phyloP scores from a whole-genome alignment of 2,113 vertebrate species.

The Alligator mississippiensis region DNA sequence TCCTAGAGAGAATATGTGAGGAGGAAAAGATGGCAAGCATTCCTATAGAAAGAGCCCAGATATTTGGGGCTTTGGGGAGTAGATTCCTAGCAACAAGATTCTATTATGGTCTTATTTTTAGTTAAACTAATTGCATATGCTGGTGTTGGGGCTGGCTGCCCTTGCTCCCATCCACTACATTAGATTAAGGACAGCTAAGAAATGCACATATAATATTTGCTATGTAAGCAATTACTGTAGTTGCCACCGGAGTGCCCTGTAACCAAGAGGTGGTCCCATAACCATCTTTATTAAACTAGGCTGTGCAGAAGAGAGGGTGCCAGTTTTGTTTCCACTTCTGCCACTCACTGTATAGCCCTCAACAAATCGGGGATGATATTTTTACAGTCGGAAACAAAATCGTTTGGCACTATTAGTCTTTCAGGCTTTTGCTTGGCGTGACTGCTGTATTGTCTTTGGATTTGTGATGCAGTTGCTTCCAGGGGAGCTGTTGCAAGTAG shows the following conservation, averaged over 20 bases:
- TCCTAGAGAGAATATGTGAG: not conserved
- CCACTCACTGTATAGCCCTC: not conserved
- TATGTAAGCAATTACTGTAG: not conserved
- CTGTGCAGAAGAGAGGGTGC: not conserved
- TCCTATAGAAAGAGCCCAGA: no score
- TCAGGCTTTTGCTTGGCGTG: not conserved
- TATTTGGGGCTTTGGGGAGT: not conserved
- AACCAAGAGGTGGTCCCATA: not conserved
- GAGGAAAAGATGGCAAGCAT: accelerated
- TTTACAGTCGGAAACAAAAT: no score
- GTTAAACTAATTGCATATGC: no score
- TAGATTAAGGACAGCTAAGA: not conserved
- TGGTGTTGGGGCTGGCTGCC: not conserved
- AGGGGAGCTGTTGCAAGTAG: not conserved
- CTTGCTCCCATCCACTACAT: not conserved
- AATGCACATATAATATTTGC: not conserved
- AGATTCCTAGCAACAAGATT: not conserved
- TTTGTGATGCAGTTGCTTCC: not conserved
- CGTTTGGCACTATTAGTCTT: not conserved
- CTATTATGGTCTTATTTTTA: not conserved
- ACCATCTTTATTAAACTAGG: not conserved
- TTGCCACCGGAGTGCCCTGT: no score
- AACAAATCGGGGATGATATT: not conserved
- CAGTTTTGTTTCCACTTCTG: not conserved
- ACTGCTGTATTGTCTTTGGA: no score